Evolutionary conservation across 2,797 vertebrate genomes (phyloP), one percentile per base, ranked within the genome.

Genomic region (Acanthis flammea): DNA sequence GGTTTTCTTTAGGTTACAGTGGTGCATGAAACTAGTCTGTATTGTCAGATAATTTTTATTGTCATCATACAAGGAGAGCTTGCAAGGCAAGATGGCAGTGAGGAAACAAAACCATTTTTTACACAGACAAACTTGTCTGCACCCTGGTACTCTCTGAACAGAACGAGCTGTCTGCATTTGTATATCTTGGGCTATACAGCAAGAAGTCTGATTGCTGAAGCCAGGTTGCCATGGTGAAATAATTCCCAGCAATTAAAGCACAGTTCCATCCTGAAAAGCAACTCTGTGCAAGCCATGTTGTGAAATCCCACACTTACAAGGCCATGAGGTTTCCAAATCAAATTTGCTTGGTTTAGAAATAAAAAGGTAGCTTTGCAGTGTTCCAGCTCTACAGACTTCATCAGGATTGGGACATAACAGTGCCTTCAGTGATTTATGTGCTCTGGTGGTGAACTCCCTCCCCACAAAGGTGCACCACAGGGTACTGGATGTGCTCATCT

Each of bases 151-250:
- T 53, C 53, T 70, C 11, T 19, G 44, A 68, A 73, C 54, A 51
- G 79, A 62, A 66, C 0, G 35, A 84, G 33, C 68, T 75, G 90
- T 39, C 77, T 82, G 62, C 4, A 0, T 93, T 91, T 95, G 91
- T 92, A 0, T 88, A 48, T 92, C 76, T 90, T 96, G 91, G 76
- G 76, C 68, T 81, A 2, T 85, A 90, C 9, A 83, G 87, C 55
- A 39, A 86, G 82, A 78, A 81, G 35, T 45, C 44, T 86, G 84
- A 51, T 72, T 48, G 70, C 67, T 79, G 65, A 73, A 90, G 89
- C 87, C 85, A 79, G 80, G 96, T 94, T 97, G 82, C 96, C 86
- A 90, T 92, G 79, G 95, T 81, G 82, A 97, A 92, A 55, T 92
- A 91, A 90, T 94, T 94, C 70, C 79, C 28, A 76, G 94, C 87